phyloP scores from a whole-genome alignment of 2,113 vertebrate species.

The Rhombomys opimus region DNA sequence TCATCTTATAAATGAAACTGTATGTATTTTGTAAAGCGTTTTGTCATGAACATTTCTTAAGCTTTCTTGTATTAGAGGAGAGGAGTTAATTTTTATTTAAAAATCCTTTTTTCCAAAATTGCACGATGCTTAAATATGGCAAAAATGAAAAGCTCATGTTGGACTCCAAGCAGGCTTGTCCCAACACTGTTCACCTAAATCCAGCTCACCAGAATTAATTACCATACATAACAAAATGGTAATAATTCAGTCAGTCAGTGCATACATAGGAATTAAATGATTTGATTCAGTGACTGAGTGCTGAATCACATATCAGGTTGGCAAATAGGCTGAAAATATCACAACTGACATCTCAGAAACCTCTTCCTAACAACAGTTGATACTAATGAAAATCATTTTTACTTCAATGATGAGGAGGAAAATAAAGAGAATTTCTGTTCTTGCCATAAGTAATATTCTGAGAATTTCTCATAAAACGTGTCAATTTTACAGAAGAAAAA shows the following conservation, averaged over 20 bases:
- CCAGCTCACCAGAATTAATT: background rate
- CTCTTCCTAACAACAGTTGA: background rate
- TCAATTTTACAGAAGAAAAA: conserved; percentile 18
- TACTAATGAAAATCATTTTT: background rate
- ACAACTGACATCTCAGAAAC: background rate
- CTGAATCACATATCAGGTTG: background rate
- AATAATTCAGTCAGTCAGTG: background rate
- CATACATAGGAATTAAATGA: background rate
- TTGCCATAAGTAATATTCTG: background rate
- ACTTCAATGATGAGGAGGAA: background rate
- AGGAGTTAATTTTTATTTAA: background rate
- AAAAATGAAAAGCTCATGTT: background rate
- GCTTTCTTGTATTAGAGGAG: background rate
- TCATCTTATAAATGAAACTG: background rate
- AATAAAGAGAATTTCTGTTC: background rate
- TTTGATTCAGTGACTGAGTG: conserved; percentile 1
- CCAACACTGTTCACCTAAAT: no score
- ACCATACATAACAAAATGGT: background rate
- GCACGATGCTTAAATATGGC: background rate
- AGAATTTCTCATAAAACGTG: background rate
- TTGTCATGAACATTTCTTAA: no score
- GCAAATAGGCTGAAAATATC: background rate
- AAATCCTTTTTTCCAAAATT: background rate
- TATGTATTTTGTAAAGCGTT: background rate
- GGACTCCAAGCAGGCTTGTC: background rate